Conservation (phyloP, 2,797 vertebrate species). For the Macropus fuliginosus region DNA sequence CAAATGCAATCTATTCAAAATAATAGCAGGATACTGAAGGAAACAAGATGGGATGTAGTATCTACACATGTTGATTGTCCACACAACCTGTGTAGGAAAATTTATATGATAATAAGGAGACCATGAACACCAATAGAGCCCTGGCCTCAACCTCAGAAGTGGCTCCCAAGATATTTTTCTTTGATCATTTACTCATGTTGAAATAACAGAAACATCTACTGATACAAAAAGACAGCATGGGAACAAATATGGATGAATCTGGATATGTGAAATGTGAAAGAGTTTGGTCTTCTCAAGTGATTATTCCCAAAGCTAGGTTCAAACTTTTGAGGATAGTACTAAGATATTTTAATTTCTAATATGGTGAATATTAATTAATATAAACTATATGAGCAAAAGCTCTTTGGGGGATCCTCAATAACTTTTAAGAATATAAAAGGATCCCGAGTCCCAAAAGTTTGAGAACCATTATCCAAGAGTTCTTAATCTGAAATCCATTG, state of each 20-base stretch:
- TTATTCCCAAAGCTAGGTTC: not conserved
- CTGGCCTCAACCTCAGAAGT: not conserved
- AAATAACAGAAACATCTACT: not conserved
- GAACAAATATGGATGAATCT: not conserved
- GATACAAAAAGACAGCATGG: not conserved
- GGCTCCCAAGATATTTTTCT: not conserved
- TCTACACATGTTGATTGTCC: not conserved
- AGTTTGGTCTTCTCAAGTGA: not conserved
- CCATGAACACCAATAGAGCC: not conserved
- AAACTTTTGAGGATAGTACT: not conserved
- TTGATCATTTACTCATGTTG: not conserved
- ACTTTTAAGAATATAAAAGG: not conserved
- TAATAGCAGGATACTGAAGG: not conserved
- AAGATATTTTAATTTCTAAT: not conserved
- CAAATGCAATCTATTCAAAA: not conserved
- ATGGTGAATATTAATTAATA: not conserved
- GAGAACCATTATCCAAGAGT: not conserved
- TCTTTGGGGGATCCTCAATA: not conserved
- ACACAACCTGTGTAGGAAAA: not conserved
- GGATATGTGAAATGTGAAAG: not conserved
- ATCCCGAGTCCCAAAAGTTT: not conserved
- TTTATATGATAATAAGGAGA: not conserved
- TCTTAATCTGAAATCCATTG: not conserved
- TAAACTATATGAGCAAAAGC: not conserved
- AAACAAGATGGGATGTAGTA: not conserved